phyloP scores from a whole-genome alignment of 1,140 invertebrate genomes.

The Laupala kohalensis region DNA sequence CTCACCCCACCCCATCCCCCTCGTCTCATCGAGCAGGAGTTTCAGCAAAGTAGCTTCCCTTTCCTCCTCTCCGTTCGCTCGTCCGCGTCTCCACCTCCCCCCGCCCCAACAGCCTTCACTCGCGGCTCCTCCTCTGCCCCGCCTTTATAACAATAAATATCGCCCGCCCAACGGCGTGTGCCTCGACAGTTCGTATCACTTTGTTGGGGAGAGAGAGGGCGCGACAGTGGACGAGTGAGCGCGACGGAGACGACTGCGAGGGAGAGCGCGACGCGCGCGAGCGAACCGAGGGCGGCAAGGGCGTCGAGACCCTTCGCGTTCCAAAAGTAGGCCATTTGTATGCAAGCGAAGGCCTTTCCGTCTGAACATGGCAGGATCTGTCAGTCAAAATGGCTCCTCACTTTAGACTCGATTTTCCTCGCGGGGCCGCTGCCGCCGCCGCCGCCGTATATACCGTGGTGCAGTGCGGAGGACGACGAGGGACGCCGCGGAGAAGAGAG shows the following conservation, averaged over 20 bases:
- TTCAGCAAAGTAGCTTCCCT: constrained; percentile 9
- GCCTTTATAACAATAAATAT: constrained; percentile 18
- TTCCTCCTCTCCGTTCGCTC: not conserved
- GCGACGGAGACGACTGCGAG: not conserved
- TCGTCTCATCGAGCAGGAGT: not conserved
- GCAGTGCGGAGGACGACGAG: too few relatives aligned
- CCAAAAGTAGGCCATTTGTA: constrained; percentile 18
- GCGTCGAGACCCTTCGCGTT: not conserved
- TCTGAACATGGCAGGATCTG: constrained; percentile 18
- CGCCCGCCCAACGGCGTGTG: not conserved
- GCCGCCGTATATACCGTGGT: not conserved
- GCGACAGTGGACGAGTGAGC: not conserved
- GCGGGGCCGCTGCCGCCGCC: not conserved
- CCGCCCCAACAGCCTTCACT: not conserved
- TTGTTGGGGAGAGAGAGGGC: constrained; percentile 1
- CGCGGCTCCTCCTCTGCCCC: not conserved
- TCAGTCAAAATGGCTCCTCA: constrained; percentile 18
- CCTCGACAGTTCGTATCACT: constrained; percentile 18
- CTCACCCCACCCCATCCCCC: not conserved
- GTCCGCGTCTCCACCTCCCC: not conserved
- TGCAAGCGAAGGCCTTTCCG: constrained; percentile 15
- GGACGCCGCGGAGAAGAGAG: not conserved
- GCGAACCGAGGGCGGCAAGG: not conserved
- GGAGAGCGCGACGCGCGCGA: not conserved
- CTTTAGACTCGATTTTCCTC: constrained; percentile 15